Base-by-base conservation (phyloP, 2,888 invertebrate genomes). In the Steinernema scapterisci region DNA sequence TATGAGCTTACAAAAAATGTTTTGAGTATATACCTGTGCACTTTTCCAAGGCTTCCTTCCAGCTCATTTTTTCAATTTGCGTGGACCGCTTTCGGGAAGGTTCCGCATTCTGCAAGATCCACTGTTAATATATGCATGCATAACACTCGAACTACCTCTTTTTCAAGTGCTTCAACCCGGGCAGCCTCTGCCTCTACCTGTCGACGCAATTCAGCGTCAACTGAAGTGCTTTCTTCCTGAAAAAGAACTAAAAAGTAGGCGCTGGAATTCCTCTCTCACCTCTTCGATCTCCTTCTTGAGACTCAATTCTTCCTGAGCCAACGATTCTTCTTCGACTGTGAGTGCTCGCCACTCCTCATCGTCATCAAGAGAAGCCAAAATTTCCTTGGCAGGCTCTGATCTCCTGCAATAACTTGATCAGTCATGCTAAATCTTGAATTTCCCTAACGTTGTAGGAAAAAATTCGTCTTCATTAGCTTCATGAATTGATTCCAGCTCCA, bases 231-330 rank as follows among this genome's bases (percentile, higher is more conserved):
- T 92, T 88, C 82, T 87, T 89, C 85, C 89, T 89, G 75, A 38
- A 44, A 52, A 1, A 27, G 16, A 0, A n/a, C n/a, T n/a, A n/a
- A n/a, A n/a, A n/a, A n/a, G n/a, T n/a, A n/a, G n/a, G n/a, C n/a
- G n/a, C n/a, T n/a, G n/a, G n/a, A n/a, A n/a, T n/a, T n/a, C n/a
- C n/a, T n/a, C n/a, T 0, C 71, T 16, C 16, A 79, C 80, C 72
- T 85, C 81, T 27, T 89, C 91, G 52, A 91, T 90, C 84, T 92
- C 92, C 85, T 91, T 89, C 77, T 90, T 89, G 83, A 91, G 90
- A 43, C 88, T 89, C 81, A 91, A 91, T 82, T 92, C 92, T 23
- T 76, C 91, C 56, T 89, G 84, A 13, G 90, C 89, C 48, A 90
- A 89, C 6, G 88, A 88, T 77, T 89, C 88, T 70, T 90, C 81